Percentiles rank a stretch among this genome's conserved stretches.
These are phyloP conservation scores for Corythornis vintsioides DNA, from an alignment of 2,113 vertebrate genomes.

Conservation along the genomic window DNA sequence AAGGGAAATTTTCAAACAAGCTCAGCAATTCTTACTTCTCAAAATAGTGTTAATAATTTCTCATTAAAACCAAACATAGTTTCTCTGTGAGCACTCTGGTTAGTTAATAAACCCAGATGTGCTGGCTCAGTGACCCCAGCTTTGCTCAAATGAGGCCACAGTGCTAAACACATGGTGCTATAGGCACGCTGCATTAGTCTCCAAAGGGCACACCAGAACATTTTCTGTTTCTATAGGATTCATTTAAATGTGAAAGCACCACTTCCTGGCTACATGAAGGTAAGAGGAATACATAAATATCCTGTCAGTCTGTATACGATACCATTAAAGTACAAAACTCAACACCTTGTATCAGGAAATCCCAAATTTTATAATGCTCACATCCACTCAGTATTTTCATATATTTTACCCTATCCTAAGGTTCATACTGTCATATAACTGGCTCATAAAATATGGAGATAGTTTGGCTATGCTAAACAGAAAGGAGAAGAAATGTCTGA, in stretches of 20 bases:
- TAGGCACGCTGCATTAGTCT: not conserved
- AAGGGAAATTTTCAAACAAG: not conserved
- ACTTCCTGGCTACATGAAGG: not conserved
- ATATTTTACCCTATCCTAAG: not conserved
- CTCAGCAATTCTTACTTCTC: not conserved
- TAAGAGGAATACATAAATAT: not conserved
- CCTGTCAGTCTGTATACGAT: not conserved
- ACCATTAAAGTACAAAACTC: not conserved
- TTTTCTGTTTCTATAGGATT: not conserved
- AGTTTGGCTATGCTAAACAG: not conserved
- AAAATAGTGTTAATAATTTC: not conserved
- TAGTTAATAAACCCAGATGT: not conserved
- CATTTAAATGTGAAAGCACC: not conserved
- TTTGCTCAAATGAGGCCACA: not conserved
- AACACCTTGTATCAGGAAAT: not conserved
- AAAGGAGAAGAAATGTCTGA: not conserved
- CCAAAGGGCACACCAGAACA: not conserved
- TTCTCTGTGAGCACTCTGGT: not conserved
- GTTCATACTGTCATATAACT: not conserved
- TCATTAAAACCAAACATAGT: not conserved
- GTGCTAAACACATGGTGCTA: not conserved
- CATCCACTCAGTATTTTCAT: not conserved
- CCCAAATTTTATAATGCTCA: not conserved
- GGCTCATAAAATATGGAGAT: not conserved
- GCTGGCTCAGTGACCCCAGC: not conserved